These are phyloP conservation scores for Macquaria ambigua DNA, from an alignment of 2,113 vertebrate species.

Conservation along the genomic window DNA sequence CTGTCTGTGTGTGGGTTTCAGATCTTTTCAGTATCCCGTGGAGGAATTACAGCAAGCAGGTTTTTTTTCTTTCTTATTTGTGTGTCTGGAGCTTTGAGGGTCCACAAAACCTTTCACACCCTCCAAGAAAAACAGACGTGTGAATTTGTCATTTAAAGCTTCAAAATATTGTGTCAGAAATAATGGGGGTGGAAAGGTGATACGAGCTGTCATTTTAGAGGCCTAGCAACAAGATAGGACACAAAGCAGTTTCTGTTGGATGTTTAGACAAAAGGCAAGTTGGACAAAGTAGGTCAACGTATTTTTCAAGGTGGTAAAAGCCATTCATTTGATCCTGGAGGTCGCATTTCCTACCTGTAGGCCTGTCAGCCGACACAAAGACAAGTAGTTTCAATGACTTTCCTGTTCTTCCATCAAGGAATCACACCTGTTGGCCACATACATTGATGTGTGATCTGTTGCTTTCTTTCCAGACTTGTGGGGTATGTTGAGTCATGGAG, in stretches of 20 bases:
- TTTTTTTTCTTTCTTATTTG: neutral
- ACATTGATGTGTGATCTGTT: constrained; percentile 17
- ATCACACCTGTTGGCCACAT: constrained; percentile 50
- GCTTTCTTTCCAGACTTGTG: constrained; percentile 38
- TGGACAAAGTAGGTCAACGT: constrained; percentile 25
- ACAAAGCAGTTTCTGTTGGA: constrained; percentile 16
- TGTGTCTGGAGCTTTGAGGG: neutral
- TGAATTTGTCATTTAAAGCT: neutral
- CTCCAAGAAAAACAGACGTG: neutral
- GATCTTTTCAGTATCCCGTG: neutral
- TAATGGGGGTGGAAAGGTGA: constrained; percentile 14
- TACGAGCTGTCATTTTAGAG: constrained; percentile 4
- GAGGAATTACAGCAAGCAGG: neutral
- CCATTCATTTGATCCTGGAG: constrained; percentile 34
- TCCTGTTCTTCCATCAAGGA: constrained; percentile 16
- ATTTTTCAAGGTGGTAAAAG: constrained; percentile 27
- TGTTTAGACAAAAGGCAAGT: constrained; percentile 33
- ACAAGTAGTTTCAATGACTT: constrained; percentile 18
- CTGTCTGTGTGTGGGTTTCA: constrained; percentile 12
- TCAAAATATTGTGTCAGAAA: constrained; percentile 29
- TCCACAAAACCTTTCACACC: neutral
- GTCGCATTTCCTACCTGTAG: constrained; percentile 48
- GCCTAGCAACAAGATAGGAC: neutral
- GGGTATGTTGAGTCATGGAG: constrained; percentile 52
- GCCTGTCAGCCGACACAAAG: constrained; percentile 34